phyloP scores from a whole-genome alignment of 2,797 vertebrate species.

The Cynopterus sphinx region DNA sequence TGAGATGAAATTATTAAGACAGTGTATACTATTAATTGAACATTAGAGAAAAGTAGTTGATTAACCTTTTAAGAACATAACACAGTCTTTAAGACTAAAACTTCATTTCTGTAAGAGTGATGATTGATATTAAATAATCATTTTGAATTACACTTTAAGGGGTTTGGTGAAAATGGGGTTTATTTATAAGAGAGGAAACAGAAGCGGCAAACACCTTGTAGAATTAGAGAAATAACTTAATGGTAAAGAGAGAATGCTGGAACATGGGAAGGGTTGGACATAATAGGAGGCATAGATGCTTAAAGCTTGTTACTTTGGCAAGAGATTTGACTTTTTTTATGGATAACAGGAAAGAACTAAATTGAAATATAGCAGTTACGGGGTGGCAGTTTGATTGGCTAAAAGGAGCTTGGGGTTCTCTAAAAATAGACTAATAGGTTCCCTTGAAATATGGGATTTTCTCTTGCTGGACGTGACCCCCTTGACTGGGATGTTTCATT shows the following conservation, averaged over 20 bases:
- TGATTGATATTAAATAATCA: neutral
- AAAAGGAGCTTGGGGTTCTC: neutral
- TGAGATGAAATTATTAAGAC: slow-evolving; percentile 9
- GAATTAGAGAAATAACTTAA: neutral
- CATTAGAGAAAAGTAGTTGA: neutral
- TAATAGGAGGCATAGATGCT: neutral
- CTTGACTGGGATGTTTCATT: neutral
- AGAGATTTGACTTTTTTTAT: neutral
- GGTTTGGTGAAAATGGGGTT: neutral
- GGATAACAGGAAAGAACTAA: neutral
- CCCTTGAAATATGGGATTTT: neutral
- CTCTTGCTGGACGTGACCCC: neutral
- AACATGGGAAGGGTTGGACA: neutral
- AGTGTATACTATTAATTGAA: neutral
- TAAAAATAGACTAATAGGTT: neutral
- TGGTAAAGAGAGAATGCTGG: neutral
- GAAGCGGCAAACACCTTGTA: neutral
- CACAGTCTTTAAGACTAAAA: neutral
- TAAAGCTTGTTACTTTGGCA: neutral
- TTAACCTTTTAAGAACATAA: neutral
- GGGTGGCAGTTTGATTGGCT: neutral
- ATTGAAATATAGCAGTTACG: neutral
- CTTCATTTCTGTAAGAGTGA: neutral
- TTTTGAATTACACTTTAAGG: neutral
- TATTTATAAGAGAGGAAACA: neutral